Evolutionary conservation across 2,797 vertebrate species (phyloP).

Genomic region (Craterocephalus amniculus): DNA sequence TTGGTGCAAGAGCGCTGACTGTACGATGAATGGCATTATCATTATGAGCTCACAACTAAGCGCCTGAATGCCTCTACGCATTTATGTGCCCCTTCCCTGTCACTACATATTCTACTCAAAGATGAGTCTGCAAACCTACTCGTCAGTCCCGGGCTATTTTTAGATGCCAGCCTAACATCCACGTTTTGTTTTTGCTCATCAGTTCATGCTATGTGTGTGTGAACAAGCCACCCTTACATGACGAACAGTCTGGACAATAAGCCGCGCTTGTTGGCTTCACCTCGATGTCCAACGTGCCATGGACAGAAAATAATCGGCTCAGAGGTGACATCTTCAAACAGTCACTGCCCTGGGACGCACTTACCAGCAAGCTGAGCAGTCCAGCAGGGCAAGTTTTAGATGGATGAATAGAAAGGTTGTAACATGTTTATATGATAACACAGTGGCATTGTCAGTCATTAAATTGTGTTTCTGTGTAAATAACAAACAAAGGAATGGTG

Average conservation of each 20-base stretch:
- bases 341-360: conserved; percentile 1
- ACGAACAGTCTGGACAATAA: neutral
- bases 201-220: conserved; percentile 5
- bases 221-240: conserved; percentile 1
- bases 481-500: neutral
- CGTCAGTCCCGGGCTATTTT: conserved; percentile 40
- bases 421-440: conserved; percentile 4
- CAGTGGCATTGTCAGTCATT: neutral
- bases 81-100: conserved; percentile 26
- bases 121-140: conserved; percentile 22
- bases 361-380: neutral
- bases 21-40: conserved; percentile 50
- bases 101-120: conserved; percentile 38
- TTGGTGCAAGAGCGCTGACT: conserved; percentile 44
- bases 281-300: conserved; percentile 10
- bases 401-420: neutral
- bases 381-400: neutral
- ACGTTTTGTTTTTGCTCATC: conserved; percentile 22
- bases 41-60: conserved; percentile 48
- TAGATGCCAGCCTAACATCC: conserved; percentile 27
- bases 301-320: conserved; percentile 33
- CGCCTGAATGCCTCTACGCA: conserved; percentile 26
- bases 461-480: neutral
- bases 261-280: neutral
- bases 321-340: conserved; percentile 17